phyloP scores from a whole-genome alignment of 2,113 vertebrate species.

The Neolamprologus brichardi region DNA sequence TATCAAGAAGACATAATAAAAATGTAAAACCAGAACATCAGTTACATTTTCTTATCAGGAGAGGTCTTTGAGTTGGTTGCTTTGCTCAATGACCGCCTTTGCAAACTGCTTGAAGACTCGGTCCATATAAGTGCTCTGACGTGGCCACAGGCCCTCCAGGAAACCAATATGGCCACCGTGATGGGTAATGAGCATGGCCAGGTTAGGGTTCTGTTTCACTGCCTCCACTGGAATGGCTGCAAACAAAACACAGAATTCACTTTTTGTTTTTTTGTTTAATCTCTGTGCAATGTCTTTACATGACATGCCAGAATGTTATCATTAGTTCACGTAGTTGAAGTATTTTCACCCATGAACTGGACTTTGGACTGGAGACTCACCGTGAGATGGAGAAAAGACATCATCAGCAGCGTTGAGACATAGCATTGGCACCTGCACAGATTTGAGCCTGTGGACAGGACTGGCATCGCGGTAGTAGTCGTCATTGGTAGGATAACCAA shows the following conservation, averaged over 20 bases:
- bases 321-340: background rate
- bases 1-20: background rate
- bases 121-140: slow-evolving; percentile 96
- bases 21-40: background rate
- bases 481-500: slow-evolving; percentile 91
- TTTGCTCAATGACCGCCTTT: slow-evolving; percentile 88
- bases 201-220: slow-evolving; percentile 94
- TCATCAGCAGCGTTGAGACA: slow-evolving; percentile 95
- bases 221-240: slow-evolving; percentile 90
- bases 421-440: slow-evolving; percentile 91
- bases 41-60: slow-evolving; percentile 32
- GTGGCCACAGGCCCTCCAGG: slow-evolving; percentile 94
- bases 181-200: slow-evolving; percentile 91
- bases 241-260: slow-evolving; percentile 7
- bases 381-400: slow-evolving; percentile 92
- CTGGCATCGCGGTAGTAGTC: slow-evolving; percentile 95
- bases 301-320: background rate
- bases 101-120: slow-evolving; percentile 96
- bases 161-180: slow-evolving; percentile 97
- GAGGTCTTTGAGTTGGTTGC: slow-evolving; percentile 74
- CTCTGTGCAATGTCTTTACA: background rate
- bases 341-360: background rate
- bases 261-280: background rate
- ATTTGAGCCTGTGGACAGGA: slow-evolving; percentile 84
- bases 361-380: slow-evolving; percentile 63